Percentiles rank a stretch among this genome's conserved stretches.
Evolutionary conservation across 1,140 invertebrate genomes (phyloP).

Genomic region (Drosophila prosaltans): DNA sequence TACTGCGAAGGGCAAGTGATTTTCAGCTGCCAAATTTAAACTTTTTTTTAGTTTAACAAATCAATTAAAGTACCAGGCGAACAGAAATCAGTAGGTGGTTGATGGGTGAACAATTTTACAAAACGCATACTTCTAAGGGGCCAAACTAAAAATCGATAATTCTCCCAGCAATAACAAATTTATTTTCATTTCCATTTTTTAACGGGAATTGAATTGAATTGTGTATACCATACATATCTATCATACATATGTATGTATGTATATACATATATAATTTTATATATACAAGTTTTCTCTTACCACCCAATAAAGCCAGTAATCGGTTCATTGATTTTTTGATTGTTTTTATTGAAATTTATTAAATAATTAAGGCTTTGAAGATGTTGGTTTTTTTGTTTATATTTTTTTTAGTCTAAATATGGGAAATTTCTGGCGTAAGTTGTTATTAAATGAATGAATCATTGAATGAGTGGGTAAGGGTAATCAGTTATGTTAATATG

Average conservation of each 20-base stretch:
- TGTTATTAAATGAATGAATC: constrained; percentile 16
- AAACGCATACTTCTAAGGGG: not conserved
- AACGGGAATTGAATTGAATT: not conserved
- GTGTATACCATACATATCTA: too few relatives aligned
- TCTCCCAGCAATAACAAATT: not conserved
- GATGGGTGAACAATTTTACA: not conserved
- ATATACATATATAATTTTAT: not conserved
- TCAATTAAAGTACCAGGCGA: not conserved
- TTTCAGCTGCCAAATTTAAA: too few relatives aligned
- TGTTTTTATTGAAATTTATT: constrained; percentile 76
- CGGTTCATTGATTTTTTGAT: constrained; percentile 45
- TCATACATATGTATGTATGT: not conserved
- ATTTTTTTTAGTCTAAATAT: constrained; percentile 71
- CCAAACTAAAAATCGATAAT: not conserved
- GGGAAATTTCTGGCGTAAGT: constrained; percentile 53
- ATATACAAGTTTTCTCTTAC: not conserved
- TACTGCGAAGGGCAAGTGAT: not conserved
- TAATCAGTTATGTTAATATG: constrained; percentile 30
- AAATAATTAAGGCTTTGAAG: constrained; percentile 80
- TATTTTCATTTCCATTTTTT: not conserved
- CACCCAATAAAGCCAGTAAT: not conserved
- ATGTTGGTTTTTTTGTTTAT: constrained; percentile 45
- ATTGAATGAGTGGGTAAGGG: constrained; percentile 43
- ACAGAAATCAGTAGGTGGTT: not conserved
- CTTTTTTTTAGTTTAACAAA: not conserved